phyloP scores from a whole-genome alignment of 1,140 invertebrate genomes.

The Drosophila sp. region DNA sequence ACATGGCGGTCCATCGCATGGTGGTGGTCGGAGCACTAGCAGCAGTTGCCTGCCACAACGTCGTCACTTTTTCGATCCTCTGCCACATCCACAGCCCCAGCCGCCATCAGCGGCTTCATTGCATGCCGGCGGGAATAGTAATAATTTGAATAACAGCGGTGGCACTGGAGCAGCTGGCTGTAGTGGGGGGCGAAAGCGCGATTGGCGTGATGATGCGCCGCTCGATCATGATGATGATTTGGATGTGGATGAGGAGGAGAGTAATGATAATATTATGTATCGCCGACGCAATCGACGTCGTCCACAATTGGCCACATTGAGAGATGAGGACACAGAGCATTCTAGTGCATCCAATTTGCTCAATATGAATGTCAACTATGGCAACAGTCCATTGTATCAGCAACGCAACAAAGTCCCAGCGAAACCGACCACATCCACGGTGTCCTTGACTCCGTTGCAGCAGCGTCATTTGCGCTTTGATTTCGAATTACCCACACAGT shows the following conservation, averaged over 20 bases:
- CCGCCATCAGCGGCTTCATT: conserved; percentile 12
- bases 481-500: conserved; percentile 61
- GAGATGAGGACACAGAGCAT: conserved; percentile 55
- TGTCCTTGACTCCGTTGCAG: conserved; percentile 69
- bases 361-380: conserved; percentile 75
- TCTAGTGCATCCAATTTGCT: conserved; percentile 54
- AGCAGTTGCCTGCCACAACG: conserved; percentile 50
- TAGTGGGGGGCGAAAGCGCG: conserved; percentile 43
- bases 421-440: conserved; percentile 62
- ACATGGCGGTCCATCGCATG: conserved; percentile 41
- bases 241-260: conserved; percentile 69
- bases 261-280: conserved; percentile 52
- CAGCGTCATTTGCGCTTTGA: conserved; percentile 76
- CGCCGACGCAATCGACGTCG: conserved; percentile 67
- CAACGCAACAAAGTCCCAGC: conserved; percentile 76
- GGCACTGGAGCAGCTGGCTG: conserved; percentile 28
- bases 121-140: conserved; percentile 47
- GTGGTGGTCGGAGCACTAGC: conserved; percentile 32
- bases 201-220: conserved; percentile 59
- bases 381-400: conserved; percentile 71
- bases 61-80: conserved; percentile 54
- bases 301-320: conserved; percentile 45
- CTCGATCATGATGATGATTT: conserved; percentile 46
- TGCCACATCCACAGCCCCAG: conserved; percentile 36
- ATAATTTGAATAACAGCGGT: conserved; percentile 64